Conservation (phyloP, 2,797 vertebrate species). For the Cyclopterus lumpus region DNA sequence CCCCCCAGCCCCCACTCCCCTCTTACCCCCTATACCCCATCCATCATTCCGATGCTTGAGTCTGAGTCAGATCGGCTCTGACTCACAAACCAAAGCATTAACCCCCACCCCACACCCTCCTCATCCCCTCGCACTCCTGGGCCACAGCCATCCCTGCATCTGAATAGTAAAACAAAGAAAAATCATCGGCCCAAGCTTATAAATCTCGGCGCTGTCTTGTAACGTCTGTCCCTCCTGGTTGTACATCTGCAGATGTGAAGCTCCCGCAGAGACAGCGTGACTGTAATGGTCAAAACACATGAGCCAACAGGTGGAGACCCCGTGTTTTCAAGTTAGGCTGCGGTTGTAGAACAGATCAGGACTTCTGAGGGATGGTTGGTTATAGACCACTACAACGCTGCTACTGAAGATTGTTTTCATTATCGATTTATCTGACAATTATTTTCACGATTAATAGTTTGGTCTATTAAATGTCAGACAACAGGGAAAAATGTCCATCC, state of each 20-base stretch:
- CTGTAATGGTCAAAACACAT: slow-evolving; percentile 66
- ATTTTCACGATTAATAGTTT: neutral
- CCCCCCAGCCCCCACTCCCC: slow-evolving; percentile 32
- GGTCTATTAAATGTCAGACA: no score
- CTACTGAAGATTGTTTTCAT: neutral
- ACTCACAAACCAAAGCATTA: slow-evolving; percentile 65
- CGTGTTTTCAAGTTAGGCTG: slow-evolving; percentile 3
- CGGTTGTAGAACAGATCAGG: neutral
- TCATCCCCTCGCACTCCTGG: slow-evolving; percentile 2
- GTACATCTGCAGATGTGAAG: slow-evolving; percentile 31
- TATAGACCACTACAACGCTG: neutral
- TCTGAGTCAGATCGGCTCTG: slow-evolving; percentile 64
- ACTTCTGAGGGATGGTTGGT: neutral
- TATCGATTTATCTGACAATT: neutral
- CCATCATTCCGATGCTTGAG: slow-evolving; percentile 62
- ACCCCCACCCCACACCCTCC: slow-evolving; percentile 11
- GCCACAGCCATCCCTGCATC: slow-evolving; percentile 18
- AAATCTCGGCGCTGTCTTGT: slow-evolving; percentile 48
- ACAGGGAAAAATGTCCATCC: neutral
- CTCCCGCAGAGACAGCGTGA: slow-evolving; percentile 23
- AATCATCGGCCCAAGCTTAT: slow-evolving; percentile 32
- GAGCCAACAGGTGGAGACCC: slow-evolving; percentile 63
- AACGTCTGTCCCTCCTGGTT: slow-evolving; percentile 34
- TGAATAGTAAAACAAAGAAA: slow-evolving; percentile 40
- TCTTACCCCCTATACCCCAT: slow-evolving; percentile 60